These are phyloP conservation scores for Drosophila setosimentum DNA, from an alignment of 2,888 invertebrate genomes.

Conservation along the genomic window DNA sequence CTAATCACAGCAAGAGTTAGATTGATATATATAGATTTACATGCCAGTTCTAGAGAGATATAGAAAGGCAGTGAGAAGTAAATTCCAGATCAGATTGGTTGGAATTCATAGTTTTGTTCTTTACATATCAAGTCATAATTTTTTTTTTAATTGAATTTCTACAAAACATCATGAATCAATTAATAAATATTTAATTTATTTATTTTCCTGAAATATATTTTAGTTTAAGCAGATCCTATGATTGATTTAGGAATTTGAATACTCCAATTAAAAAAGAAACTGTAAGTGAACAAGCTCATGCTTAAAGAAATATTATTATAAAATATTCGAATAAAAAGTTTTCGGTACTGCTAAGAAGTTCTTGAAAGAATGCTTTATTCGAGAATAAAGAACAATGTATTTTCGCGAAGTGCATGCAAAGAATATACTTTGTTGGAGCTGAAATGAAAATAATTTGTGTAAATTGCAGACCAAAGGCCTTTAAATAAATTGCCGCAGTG, in stretches of 20 bases:
- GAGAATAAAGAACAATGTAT: too few species aligned
- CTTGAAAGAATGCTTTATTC: background rate
- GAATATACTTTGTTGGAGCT: background rate
- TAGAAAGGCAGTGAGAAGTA: background rate
- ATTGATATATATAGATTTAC: too few species aligned
- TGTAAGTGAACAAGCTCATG: background rate
- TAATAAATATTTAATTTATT: background rate
- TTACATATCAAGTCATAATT: background rate
- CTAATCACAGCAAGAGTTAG: background rate
- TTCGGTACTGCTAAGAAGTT: background rate
- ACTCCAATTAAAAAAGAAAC: background rate
- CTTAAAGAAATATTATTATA: background rate
- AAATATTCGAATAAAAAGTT: background rate
- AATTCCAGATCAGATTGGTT: background rate
- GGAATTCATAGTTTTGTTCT: background rate
- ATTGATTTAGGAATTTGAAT: background rate
- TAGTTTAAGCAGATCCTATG: too few species aligned
- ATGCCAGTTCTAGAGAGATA: background rate
- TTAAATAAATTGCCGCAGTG: conserved; percentile 54
- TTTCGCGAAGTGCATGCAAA: background rate
- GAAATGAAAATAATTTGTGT: conserved; percentile 22
- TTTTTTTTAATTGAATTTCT: background rate
- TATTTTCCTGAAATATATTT: too few species aligned
- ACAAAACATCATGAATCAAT: background rate
- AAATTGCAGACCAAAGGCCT: conserved; percentile 42